Evolutionary conservation across 2,797 vertebrate species (phyloP).

Genomic region (Cossypha dichroa): DNA sequence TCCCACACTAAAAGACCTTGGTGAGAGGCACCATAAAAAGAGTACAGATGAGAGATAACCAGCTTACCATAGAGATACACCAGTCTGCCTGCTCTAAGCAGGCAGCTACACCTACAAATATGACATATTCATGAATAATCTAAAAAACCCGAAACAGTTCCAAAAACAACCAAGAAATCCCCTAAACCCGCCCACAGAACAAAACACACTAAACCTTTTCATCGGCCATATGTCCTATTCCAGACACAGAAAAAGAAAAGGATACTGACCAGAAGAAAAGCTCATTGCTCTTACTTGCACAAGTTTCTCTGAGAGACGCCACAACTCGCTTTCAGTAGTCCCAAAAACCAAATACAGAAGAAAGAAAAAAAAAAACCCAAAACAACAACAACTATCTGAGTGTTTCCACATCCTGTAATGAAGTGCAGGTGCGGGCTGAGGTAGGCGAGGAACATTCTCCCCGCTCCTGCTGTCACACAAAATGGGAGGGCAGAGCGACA

Average conservation of each 20-base stretch:
- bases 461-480: neutral
- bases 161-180: neutral
- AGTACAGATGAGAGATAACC: neutral
- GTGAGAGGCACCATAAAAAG: neutral
- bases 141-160: neutral
- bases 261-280: neutral
- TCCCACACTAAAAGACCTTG: neutral
- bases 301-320: neutral
- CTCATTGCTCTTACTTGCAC: accelerated
- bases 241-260: neutral
- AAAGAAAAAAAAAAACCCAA: too few relatives aligned
- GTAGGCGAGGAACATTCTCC: neutral
- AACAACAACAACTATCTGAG: neutral
- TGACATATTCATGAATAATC: neutral
- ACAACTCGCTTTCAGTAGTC: neutral
- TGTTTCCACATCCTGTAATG: neutral
- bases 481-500: neutral
- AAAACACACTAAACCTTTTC: neutral
- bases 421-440: neutral
- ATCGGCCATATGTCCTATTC: neutral
- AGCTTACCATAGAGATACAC: neutral
- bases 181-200: neutral
- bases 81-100: neutral
- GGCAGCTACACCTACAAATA: neutral
- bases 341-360: neutral